Base-by-base conservation (phyloP, 2,888 invertebrate species). In the Euzetes globulus region DNA sequence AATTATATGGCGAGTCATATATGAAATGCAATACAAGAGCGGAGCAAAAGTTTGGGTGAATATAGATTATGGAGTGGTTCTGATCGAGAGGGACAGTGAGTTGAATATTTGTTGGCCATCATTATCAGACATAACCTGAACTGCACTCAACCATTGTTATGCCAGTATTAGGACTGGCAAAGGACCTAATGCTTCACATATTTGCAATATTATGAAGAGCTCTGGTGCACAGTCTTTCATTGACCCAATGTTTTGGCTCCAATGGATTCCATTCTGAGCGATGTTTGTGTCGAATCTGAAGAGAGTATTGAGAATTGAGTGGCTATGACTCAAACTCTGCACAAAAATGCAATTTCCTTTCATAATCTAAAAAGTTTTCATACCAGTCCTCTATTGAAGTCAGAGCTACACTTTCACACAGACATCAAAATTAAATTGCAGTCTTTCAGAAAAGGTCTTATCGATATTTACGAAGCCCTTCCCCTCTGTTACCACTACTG, bases 261-360 rank as follows among this genome's bases (percentile, higher is more conserved):
- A 52, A 2, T 52, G 19, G 52, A 6, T 19, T 19, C 19, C 19
- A 52, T 52, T 52, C 33, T 33, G 33, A 33, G 33, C 33, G 33
- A 33, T 52, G 6, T 52, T 6, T 52, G 19, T 52, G 2, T 52
- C 52, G 19, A 19, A 52, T 52, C n/a, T 52, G 52, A 52, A 19
- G 52, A 52, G 52, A 19, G 52, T 52, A n/a, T 52, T 17, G 52
- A 52, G 33, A 52, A 52, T 52, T n/a, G 19, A 52, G 19, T 7
- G 17, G 6, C 52, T n/a, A 52, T 52, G 52, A 52, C 19, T 52
- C 52, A 52, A 52, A 52, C 52, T n/a, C 47, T 47, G 47, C 15
- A 17, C 52, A 52, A 52, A 52, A 52, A 52, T 52, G 52, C 52
- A 52, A 52, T 52, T 52, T 52, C 52, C 52, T 52, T 52, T 52